phyloP scores from a whole-genome alignment of 2,797 vertebrate species.

The Thripadectes ignobilis region DNA sequence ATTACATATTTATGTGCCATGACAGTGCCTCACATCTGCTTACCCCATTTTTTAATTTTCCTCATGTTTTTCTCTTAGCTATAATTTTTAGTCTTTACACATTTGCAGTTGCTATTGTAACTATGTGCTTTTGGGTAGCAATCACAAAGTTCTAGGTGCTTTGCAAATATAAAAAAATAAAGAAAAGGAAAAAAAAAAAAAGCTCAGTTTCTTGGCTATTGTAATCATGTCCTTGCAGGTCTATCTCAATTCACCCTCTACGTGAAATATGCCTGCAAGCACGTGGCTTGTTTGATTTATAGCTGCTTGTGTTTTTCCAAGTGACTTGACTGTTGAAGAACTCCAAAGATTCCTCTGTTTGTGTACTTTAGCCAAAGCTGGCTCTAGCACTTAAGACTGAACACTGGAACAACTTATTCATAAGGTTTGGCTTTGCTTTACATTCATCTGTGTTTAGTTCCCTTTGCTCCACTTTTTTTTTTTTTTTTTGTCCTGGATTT shows the following conservation, averaged over 20 bases:
- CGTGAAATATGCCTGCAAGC: constrained; percentile 45
- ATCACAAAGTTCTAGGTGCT: constrained; percentile 33
- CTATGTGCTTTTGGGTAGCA: neutral
- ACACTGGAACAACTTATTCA: constrained; percentile 38
- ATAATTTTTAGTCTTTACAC: neutral
- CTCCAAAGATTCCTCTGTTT: constrained; percentile 44
- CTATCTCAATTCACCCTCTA: constrained; percentile 36
- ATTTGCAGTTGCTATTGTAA: neutral
- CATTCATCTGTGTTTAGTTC: neutral
- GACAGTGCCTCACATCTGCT: neutral
- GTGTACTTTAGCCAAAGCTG: constrained; percentile 31
- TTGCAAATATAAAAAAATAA: neutral
- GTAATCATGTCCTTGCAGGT: constrained; percentile 13
- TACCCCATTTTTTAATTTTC: too few relatives aligned
- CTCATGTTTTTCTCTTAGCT: neutral
- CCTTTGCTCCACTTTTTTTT: neutral
- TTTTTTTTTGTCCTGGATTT: neutral
- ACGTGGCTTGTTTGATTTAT: constrained; percentile 42
- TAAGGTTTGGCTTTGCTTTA: constrained; percentile 25
- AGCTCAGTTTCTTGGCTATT: constrained; percentile 15
- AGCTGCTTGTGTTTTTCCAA: constrained; percentile 52
- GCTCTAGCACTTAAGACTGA: constrained; percentile 7
- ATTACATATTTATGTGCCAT: neutral
- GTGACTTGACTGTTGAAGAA: constrained; percentile 53
- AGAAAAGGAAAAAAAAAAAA: neutral